A percentile compares a stretch with the other conserved stretches of the same genome.
Conservation (phyloP, 2,888 invertebrate genomes). For the Meiosimyza decipiens region DNA sequence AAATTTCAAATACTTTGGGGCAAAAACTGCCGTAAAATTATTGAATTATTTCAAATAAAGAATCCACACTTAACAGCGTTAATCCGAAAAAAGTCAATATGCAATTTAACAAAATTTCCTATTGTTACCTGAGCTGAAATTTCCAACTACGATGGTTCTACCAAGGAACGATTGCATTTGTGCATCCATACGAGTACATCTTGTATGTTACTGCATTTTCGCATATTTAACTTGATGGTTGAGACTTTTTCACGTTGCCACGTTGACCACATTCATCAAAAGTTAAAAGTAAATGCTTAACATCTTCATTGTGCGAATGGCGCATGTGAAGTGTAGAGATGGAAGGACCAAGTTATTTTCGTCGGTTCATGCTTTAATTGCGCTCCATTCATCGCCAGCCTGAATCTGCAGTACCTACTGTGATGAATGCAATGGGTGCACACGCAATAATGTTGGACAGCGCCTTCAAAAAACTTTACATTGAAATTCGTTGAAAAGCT, state of each 20-base stretch:
- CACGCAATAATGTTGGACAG: not conserved
- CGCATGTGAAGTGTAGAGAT: not conserved
- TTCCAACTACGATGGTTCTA: too few relatives aligned
- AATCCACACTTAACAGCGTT: too few relatives aligned
- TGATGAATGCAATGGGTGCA: not conserved
- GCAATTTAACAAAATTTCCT: too few relatives aligned
- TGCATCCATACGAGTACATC: too few relatives aligned
- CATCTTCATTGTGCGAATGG: slow-evolving; percentile 11
- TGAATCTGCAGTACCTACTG: not conserved
- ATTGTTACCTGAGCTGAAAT: too few relatives aligned
- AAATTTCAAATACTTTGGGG: too few relatives aligned
- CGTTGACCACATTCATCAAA: slow-evolving; percentile 22
- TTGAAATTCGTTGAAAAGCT: slow-evolving; percentile 11
- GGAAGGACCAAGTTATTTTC: slow-evolving; percentile 10
- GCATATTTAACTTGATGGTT: too few relatives aligned
- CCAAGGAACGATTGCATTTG: too few relatives aligned
- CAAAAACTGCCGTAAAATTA: too few relatives aligned
- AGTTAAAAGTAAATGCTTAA: slow-evolving; percentile 20
- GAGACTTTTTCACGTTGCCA: not conserved
- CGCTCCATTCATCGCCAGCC: slow-evolving; percentile 1
- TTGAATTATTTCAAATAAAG: too few relatives aligned
- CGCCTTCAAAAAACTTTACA: slow-evolving; percentile 1
- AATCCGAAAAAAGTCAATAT: too few relatives aligned
- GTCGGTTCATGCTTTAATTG: slow-evolving; percentile 20
- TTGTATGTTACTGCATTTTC: too few relatives aligned